Evolutionary conservation across 2,888 invertebrate species (phyloP).

Genomic region (Maniola hyperantus): DNA sequence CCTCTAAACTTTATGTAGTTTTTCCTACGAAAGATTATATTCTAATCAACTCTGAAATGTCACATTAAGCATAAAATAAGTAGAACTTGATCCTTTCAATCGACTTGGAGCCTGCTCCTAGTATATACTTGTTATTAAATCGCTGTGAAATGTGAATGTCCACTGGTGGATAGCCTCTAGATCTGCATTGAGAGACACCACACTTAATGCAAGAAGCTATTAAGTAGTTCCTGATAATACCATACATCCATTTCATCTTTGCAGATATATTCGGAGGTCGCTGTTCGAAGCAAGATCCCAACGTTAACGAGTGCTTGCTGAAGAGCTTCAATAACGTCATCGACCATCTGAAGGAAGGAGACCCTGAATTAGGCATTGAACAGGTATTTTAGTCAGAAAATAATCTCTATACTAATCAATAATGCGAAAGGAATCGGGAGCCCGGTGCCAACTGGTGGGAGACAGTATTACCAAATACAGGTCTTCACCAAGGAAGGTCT

Average conservation of each 20-base stretch:
- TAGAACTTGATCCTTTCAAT: background rate
- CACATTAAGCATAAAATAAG: background rate
- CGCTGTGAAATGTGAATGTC: no score
- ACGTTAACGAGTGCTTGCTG: constrained; percentile 88
- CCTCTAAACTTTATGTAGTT: constrained; percentile 6
- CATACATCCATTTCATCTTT: constrained; percentile 38
- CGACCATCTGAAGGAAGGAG: constrained; percentile 87
- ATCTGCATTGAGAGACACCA: no score
- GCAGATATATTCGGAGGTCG: constrained; percentile 88
- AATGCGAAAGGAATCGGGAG: no score
- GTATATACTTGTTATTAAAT: no score
- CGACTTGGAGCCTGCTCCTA: background rate
- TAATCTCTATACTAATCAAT: no score
- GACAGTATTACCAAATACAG: no score
- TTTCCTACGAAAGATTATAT: background rate
- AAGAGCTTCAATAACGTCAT: constrained; percentile 89
- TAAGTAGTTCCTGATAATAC: background rate
- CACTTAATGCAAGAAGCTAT: no score
- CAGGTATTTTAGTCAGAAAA: constrained; percentile 65
- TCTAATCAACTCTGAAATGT: constrained; percentile 16
- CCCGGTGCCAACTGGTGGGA: no score
- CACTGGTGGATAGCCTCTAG: background rate
- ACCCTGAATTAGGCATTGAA: constrained; percentile 87
- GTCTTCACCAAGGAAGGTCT: no score
- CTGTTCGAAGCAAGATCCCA: constrained; percentile 87